Evolutionary conservation across 2,113 vertebrate species (phyloP).

Genomic region (Microcebus griseorufus): DNA sequence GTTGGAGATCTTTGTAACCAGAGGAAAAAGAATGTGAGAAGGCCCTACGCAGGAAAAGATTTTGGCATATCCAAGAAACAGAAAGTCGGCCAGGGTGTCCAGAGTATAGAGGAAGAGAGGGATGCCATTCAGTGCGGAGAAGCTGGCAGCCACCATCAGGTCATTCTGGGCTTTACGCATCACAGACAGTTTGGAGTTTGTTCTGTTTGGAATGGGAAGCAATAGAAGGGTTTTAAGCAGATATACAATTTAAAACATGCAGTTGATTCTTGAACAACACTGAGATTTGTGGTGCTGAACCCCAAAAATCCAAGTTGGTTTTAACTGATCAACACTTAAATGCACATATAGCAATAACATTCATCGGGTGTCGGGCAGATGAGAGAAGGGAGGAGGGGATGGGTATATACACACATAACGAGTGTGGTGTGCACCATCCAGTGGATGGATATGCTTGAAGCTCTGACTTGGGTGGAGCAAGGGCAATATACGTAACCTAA

Average conservation of each 20-base stretch:
- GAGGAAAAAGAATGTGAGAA: neutral
- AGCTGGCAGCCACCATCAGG: neutral
- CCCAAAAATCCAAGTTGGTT: neutral
- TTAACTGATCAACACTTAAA: too few species aligned
- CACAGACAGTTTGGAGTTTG: neutral
- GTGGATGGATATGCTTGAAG: too few species aligned
- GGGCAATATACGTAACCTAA: too few species aligned
- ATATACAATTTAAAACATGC: neutral
- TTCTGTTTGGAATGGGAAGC: neutral
- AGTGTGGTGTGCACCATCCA: too few species aligned
- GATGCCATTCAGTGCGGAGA: neutral
- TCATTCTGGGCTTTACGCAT: accelerated
- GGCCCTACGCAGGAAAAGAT: neutral
- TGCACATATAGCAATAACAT: too few species aligned
- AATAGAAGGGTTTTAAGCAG: neutral
- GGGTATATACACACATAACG: too few species aligned
- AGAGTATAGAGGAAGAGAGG: neutral
- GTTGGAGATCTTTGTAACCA: neutral
- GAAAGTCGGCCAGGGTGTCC: neutral
- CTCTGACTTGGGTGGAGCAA: too few species aligned
- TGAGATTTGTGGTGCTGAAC: neutral
- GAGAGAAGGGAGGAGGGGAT: too few species aligned
- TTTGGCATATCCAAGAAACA: neutral
- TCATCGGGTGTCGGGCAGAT: too few species aligned
- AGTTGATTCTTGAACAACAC: neutral